Conservation (phyloP, 2,888 invertebrate species). For the Eledone cirrhosa region DNA sequence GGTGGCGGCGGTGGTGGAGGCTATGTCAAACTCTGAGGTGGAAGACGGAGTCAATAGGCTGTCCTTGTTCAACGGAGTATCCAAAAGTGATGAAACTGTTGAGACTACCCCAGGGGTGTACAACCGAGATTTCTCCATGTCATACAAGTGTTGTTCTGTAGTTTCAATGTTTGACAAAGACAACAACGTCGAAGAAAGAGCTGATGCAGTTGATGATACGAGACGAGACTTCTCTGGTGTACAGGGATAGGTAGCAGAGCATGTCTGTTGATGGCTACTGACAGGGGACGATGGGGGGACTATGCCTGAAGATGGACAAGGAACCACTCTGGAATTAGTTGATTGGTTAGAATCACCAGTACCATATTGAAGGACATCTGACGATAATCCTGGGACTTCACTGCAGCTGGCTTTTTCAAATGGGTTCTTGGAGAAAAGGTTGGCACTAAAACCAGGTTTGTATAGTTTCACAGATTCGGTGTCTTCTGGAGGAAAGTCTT, state of each 20-base stretch:
- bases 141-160: not conserved
- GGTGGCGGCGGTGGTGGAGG: not conserved
- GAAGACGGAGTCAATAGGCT: not conserved
- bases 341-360: slow-evolving; percentile 5
- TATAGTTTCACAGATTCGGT: not conserved
- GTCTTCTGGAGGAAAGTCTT: not conserved
- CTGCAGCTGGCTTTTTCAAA: no score
- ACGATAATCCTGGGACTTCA: not conserved
- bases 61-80: not conserved
- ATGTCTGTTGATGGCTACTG: not conserved
- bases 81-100: not conserved
- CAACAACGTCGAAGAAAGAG: not conserved
- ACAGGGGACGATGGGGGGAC: not conserved
- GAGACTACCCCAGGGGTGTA: not conserved
- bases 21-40: not conserved
- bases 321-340: not conserved
- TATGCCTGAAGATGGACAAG: not conserved
- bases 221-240: not conserved
- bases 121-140: not conserved
- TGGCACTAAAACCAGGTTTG: not conserved
- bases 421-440: not conserved
- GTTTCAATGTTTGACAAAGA: not conserved
- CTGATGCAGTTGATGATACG: not conserved
- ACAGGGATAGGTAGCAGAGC: not conserved
- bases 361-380: not conserved